Evolutionary conservation across 2,888 invertebrate species (phyloP).

Genomic region (Neoaliturus tenellus): DNA sequence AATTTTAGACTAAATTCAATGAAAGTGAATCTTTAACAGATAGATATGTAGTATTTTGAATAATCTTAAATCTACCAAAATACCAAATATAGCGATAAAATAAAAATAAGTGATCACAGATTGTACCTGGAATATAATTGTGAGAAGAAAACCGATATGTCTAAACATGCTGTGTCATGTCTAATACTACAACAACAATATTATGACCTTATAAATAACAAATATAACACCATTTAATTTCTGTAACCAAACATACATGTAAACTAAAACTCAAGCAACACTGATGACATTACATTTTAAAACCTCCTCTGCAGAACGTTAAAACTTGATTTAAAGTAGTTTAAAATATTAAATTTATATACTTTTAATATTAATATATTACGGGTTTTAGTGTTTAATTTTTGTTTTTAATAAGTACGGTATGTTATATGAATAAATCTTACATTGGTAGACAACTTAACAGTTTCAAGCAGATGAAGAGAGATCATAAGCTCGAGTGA

Average conservation of each 20-base stretch:
- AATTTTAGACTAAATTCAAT: too few relatives aligned
- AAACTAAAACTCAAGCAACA: conserved; percentile 55
- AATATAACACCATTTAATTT: conserved; percentile 53
- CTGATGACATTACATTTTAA: conserved; percentile 43
- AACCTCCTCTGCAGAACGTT: conserved; percentile 50
- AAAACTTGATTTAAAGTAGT: neutral
- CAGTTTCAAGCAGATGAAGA: neutral
- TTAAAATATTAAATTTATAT: neutral
- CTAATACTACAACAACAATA: conserved; percentile 34
- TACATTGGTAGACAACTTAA: neutral
- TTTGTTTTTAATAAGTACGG: neutral
- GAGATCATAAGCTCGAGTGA: neutral
- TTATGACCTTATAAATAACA: conserved; percentile 47
- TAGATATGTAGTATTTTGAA: too few relatives aligned
- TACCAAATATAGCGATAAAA: conserved; percentile 7
- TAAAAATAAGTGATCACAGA: neutral
- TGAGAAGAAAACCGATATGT: neutral
- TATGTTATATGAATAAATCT: neutral
- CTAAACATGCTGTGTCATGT: conserved; percentile 14
- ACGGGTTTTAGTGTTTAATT: neutral
- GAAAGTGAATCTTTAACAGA: too few relatives aligned
- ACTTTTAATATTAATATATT: neutral
- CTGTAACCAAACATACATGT: conserved; percentile 47
- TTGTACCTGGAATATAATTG: neutral
- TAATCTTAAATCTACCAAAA: too few relatives aligned